Base-by-base conservation (phyloP, 2,113 vertebrate genomes). In the Macroglossus sobrinus region DNA sequence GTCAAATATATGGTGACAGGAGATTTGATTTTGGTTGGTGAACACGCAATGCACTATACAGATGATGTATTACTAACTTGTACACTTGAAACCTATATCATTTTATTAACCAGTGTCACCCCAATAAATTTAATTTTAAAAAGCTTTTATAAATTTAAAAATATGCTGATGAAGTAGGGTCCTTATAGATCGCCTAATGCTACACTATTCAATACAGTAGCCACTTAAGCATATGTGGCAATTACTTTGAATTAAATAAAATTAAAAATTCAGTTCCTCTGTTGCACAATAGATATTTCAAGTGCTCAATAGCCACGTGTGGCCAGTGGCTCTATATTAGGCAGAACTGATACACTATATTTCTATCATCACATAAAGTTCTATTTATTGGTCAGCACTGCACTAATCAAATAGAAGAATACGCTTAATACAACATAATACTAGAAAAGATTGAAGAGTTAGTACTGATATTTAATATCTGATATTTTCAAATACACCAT, bases 341-440 rank as follows among this genome's bases (percentile, higher is more conserved):
- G 86, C 28, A 64, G 53, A 63, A 55, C 18, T 61, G 15, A 85
- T 7, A 63, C 2, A 79, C 24, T 89, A 53, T 21, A 71, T 55
- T 63, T 89, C 35, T 22, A 79, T 30, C 72, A 57, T 57, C 50
- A 43, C 18, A 75, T 64, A 50, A 93, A 76, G 79, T 74, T 80
- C 72, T 85, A 72, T 13, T 53, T 85, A 72, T 13, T 53, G 6
- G 11, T 72, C 16, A 59, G 72, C 35, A 47, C 24, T 78, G n/a
- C 35, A 89, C 71, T 93, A 66, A 90, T 66, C n/a, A 90, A 71
- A 66, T 84, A 45, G 74, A 93, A 90, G 61, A 91, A 66, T 43
- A 45, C 33, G 59, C 57, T 85, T 43, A 72, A 45, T 55, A 66
- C 28, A 47, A 82, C 24, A 35, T 0, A 55, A 57, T 72, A 79